phyloP scores from a whole-genome alignment of 2,888 invertebrate genomes.

The Sphecodes monilicornis region DNA sequence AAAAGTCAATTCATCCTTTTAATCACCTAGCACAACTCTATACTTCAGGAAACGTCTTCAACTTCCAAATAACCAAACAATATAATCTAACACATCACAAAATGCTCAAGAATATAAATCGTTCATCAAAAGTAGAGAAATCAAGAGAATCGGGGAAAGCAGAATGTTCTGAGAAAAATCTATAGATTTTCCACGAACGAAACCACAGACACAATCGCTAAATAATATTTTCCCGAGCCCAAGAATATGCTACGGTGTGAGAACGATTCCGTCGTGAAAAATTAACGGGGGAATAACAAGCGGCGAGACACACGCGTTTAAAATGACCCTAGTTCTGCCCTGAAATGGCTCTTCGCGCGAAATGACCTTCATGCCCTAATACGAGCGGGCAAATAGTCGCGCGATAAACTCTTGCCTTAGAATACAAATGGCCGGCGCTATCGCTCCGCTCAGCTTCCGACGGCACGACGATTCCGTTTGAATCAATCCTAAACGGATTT shows the following conservation, averaged over 20 bases:
- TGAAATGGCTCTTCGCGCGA: slow-evolving; percentile 60
- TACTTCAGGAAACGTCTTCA: neutral
- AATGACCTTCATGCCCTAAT: slow-evolving; percentile 65
- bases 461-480: slow-evolving; percentile 34
- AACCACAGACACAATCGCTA: neutral
- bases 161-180: neutral
- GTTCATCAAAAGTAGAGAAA: neutral
- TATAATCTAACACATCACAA: neutral
- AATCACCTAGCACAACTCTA: neutral
- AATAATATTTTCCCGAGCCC: slow-evolving; percentile 39
- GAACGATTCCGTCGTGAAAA: slow-evolving; percentile 52
- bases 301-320: slow-evolving; percentile 44
- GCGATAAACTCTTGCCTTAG: slow-evolving; percentile 70
- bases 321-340: slow-evolving; percentile 54
- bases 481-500: slow-evolving; percentile 60
- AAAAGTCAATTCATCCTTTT: neutral
- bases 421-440: slow-evolving; percentile 64
- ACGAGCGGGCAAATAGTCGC: slow-evolving; percentile 72
- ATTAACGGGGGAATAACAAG: slow-evolving; percentile 65
- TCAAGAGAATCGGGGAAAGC: neutral
- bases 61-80: neutral
- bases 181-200: neutral
- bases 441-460: slow-evolving; percentile 50
- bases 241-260: slow-evolving; percentile 25
- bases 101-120: neutral